A percentile compares a stretch with the other conserved stretches of the same genome.
phyloP scores from a whole-genome alignment of 2,113 vertebrate genomes.

The Callospermophilus lateralis region DNA sequence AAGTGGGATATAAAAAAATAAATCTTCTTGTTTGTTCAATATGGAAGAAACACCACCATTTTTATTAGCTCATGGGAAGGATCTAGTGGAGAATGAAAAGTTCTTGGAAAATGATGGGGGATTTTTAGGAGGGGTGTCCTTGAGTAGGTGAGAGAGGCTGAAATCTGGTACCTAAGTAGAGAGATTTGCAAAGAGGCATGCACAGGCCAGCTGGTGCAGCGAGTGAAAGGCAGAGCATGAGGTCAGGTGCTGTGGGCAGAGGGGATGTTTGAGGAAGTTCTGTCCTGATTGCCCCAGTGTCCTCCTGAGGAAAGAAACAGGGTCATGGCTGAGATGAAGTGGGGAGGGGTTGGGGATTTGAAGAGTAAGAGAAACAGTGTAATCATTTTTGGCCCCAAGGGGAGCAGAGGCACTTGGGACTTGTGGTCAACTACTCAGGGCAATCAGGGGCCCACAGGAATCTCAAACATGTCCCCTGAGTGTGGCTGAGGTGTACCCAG shows the following conservation, averaged over 20 bases:
- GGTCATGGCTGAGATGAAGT: neutral
- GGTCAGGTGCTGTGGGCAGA: neutral
- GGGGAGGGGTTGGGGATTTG: neutral
- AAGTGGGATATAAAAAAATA: neutral
- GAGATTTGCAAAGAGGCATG: neutral
- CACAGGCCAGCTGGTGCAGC: no score
- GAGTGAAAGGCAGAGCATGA: no score
- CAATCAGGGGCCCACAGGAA: no score
- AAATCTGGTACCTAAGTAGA: neutral
- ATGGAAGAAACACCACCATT: neutral
- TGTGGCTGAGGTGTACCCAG: rapidly evolving
- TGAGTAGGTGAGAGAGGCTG: neutral
- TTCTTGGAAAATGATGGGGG: neutral
- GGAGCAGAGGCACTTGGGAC: neutral
- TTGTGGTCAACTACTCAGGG: neutral
- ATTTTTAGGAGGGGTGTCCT: neutral
- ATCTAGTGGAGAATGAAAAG: neutral
- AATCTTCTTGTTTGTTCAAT: neutral
- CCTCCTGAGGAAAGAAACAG: neutral
- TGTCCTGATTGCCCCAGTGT: neutral
- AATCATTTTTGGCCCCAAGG: neutral
- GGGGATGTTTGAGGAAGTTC: neutral
- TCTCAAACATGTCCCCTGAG: no score
- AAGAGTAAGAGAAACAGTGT: neutral
- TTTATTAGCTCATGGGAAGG: neutral